phyloP scores from a whole-genome alignment of 2,797 vertebrate species.

The Bucorvus abyssinicus region DNA sequence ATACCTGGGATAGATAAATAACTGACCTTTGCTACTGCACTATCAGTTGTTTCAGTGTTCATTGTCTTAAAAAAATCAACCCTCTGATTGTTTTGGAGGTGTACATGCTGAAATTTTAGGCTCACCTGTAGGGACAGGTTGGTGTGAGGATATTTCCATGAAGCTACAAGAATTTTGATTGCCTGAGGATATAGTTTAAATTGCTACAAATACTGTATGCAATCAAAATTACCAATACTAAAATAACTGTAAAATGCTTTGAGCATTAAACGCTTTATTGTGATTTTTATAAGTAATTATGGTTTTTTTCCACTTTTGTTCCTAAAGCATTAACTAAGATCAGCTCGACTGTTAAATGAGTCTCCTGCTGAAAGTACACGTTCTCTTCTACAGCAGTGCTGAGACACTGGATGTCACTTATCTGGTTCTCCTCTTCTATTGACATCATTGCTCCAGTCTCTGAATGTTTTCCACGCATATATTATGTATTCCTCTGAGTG shows the following conservation, averaged over 20 bases:
- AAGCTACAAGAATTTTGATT: background rate
- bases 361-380: background rate
- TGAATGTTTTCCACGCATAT: background rate
- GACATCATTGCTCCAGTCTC: background rate
- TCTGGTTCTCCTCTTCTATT: background rate
- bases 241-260: background rate
- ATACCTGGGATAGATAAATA: background rate
- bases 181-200: background rate
- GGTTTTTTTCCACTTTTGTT: background rate
- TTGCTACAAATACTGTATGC: background rate
- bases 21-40: background rate
- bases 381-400: background rate
- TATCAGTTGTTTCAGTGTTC: background rate
- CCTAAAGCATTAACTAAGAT: background rate
- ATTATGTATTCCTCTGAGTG: background rate
- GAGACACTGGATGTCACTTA: background rate
- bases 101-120: background rate
- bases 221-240: background rate
- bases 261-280: background rate
- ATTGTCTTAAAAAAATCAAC: background rate
- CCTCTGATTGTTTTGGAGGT: background rate
- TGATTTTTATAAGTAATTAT: background rate
- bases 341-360: background rate
- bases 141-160: background rate
- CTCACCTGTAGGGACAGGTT: background rate